Conservation (phyloP, 1,140 invertebrate genomes). For the Dendrolimus punctatus region DNA sequence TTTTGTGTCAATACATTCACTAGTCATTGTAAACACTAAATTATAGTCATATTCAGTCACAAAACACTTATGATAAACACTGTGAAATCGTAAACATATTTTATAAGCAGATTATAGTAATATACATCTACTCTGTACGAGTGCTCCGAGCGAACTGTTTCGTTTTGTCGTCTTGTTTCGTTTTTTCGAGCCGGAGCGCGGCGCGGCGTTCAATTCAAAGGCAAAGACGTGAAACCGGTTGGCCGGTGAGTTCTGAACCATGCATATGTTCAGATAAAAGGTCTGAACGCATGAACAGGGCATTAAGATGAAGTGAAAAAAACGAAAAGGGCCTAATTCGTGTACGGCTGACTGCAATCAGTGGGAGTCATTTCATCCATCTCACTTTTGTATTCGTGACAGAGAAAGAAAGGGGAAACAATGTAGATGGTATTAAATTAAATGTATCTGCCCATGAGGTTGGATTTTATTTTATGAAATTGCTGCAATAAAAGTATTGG, state of each 20-base stretch:
- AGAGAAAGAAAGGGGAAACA: slow-evolving; percentile 27
- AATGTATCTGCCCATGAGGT: slow-evolving; percentile 45
- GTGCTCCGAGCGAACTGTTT: slow-evolving; percentile 45
- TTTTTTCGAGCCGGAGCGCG: slow-evolving; percentile 16
- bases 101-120: slow-evolving; percentile 6
- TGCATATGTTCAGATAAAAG: slow-evolving; percentile 63
- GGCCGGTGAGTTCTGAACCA: slow-evolving; percentile 47
- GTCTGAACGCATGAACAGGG: slow-evolving; percentile 55
- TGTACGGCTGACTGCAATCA: slow-evolving; percentile 59
- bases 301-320: slow-evolving; percentile 53
- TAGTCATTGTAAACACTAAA: slow-evolving; percentile 23
- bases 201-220: slow-evolving; percentile 50
- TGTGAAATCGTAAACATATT: slow-evolving; percentile 37
- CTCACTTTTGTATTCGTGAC: slow-evolving; percentile 18
- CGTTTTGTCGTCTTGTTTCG: too few species aligned
- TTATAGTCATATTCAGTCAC: slow-evolving; percentile 53
- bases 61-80: slow-evolving; percentile 39
- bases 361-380: slow-evolving; percentile 49
- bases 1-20: slow-evolving; percentile 23
- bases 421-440: slow-evolving; percentile 52
- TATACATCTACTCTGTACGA: slow-evolving; percentile 22
- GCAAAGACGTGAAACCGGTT: slow-evolving; percentile 57
- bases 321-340: slow-evolving; percentile 58
- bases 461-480: slow-evolving; percentile 52
- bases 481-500: slow-evolving; percentile 49